Evolutionary conservation across 1,140 invertebrate genomes (phyloP).

Genomic region (Euborellia annulipes): DNA sequence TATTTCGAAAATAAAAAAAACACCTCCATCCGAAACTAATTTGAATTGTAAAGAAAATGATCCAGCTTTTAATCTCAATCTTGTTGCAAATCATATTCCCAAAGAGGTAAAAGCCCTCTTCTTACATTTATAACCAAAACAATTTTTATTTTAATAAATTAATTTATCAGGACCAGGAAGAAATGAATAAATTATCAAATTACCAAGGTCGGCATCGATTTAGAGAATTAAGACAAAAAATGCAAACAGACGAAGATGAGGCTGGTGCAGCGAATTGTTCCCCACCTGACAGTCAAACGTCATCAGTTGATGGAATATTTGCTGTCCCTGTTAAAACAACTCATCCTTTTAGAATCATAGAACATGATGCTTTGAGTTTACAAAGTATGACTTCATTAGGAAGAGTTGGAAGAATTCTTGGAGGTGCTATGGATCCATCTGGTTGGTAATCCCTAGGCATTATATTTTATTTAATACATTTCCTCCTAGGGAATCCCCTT

Average conservation of each 20-base stretch:
- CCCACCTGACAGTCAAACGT: slow-evolving; percentile 63
- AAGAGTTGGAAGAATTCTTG: slow-evolving; percentile 55
- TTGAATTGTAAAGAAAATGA: too few species aligned
- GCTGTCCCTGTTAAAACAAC: slow-evolving; percentile 37
- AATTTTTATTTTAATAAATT: too few species aligned
- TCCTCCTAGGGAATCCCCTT: slow-evolving; percentile 26
- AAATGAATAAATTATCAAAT: slow-evolving; percentile 3
- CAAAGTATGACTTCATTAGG: slow-evolving; percentile 75
- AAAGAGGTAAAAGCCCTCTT: too few species aligned
- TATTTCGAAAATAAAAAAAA: too few species aligned
- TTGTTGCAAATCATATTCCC: too few species aligned
- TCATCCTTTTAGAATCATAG: slow-evolving; percentile 67
- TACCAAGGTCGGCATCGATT: slow-evolving; percentile 47
- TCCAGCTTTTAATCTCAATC: too few species aligned
- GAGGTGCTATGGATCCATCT: slow-evolving; percentile 39
- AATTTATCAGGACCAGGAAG: too few species aligned
- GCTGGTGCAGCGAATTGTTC: slow-evolving; percentile 38
- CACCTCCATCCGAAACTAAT: too few species aligned
- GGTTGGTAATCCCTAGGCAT: slow-evolving; percentile 21
- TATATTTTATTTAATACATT: slow-evolving; percentile 25
- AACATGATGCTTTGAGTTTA: slow-evolving; percentile 69
- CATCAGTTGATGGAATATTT: slow-evolving; percentile 45
- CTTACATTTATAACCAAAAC: too few species aligned
- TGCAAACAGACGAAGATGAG: slow-evolving; percentile 72
- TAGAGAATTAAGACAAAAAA: slow-evolving; percentile 62